These are phyloP conservation scores for Lycophotia porphyrea DNA, from an alignment of 2,888 invertebrate genomes.

Conservation along the genomic window DNA sequence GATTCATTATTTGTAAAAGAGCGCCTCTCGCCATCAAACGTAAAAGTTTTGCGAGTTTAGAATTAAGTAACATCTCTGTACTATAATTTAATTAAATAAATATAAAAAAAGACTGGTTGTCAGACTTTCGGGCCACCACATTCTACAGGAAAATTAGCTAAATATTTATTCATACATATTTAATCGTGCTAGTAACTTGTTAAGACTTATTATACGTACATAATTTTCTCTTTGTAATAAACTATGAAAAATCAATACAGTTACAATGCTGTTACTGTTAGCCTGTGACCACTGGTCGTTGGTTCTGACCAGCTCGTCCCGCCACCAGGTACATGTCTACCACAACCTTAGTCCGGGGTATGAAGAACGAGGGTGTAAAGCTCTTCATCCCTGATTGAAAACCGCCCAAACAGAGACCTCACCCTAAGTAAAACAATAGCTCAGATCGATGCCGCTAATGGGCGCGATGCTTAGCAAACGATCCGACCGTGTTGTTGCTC, in stretches of 20 bases:
- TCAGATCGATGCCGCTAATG: constrained; percentile 59
- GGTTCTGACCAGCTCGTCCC: not conserved
- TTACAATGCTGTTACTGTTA: not conserved
- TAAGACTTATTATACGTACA: not conserved
- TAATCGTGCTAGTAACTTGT: not conserved
- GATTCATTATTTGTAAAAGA: no score
- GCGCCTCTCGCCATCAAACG: no score
- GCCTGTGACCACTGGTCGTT: not conserved
- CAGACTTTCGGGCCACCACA: no score
- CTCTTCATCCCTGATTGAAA: not conserved
- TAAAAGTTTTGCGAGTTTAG: no score
- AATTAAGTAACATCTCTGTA: no score
- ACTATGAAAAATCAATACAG: not conserved
- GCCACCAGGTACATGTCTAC: no score
- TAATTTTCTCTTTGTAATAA: not conserved
- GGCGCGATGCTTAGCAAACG: constrained; percentile 47
- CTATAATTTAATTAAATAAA: no score
- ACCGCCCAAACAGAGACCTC: constrained; percentile 5
- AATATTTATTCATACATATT: not conserved
- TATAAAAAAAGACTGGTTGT: no score
- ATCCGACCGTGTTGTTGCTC: constrained; percentile 21
- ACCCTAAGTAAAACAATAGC: constrained; percentile 55
- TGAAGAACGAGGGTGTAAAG: not conserved
- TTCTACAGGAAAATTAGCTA: no score
- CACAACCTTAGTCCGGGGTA: not conserved